Base-by-base conservation (phyloP, 2,113 vertebrate species). In the Pterocles orientalis region DNA sequence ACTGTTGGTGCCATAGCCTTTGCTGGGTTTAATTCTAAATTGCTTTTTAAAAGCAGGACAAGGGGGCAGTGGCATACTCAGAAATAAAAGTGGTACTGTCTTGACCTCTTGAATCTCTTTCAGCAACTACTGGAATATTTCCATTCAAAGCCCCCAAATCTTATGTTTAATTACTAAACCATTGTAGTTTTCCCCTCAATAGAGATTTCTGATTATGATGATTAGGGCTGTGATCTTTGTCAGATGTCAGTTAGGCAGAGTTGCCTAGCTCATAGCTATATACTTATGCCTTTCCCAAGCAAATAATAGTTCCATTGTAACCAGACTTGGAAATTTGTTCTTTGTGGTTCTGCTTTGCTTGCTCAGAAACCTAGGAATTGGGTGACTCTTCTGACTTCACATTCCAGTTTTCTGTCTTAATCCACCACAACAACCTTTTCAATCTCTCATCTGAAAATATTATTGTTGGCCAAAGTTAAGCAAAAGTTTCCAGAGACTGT, bases 331-430 rank as follows among this genome's bases (percentile, higher is more conserved):
- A 94, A 94, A 85, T 57, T 41, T 56, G 6, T 34, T 75, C 5
- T 83, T 92, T 87, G 77, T 87, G 39, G 66, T 82, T 86, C 68
- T 92, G 65, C 25, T 85, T 92, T 85, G 23, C 53, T 86, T 90
- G 51, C 51, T 89, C 64, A 66, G n/a, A 94, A 94, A 73, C 17
- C 36, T 64, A 57, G 81, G 56, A 85, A 82, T 80, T 54, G 61
- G 47, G 66, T 68, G 6, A 68, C 50, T 70, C 24, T 77, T 83
- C 50, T 53, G n/a, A 89, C 47, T 88, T 94, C 11, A 24, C 19
- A n/a, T 92, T 93, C 43, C 29, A 72, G 14, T 71, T 64, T 64
- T 93, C 36, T 73, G 82, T 36, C 25, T 72, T 89, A 70, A 84
- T 41, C 6, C 29, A 66, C 25, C 10, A 16, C 50, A 66, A 34